A percentile compares a stretch with the other conserved stretches of the same genome.
phyloP scores from a whole-genome alignment of 2,888 invertebrate genomes.

The Phaonia tiefii region DNA sequence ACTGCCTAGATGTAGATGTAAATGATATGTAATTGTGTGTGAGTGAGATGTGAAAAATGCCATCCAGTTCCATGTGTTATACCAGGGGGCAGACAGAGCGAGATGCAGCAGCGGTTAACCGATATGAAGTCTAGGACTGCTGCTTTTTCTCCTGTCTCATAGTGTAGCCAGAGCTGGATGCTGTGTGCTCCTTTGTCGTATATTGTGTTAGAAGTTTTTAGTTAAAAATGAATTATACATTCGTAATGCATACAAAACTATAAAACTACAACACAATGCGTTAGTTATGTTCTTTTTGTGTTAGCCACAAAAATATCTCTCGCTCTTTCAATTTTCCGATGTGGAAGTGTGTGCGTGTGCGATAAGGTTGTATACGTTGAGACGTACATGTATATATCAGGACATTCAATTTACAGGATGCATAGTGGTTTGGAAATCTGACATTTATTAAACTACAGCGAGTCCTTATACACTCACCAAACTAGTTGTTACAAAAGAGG shows the following conservation, averaged over 20 bases:
- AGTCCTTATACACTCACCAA: no score
- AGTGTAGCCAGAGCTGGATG: conserved; percentile 18
- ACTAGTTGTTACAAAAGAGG: no score
- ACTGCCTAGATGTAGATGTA: not conserved
- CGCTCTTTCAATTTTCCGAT: not conserved
- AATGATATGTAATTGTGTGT: conserved; percentile 1
- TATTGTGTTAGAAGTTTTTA: conserved; percentile 22
- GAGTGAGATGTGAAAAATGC: not conserved
- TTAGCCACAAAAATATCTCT: not conserved
- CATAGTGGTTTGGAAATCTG: no score
- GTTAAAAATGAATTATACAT: conserved; percentile 45
- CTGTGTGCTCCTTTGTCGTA: conserved; percentile 1
- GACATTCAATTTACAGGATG: conserved; percentile 22
- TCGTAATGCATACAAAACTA: conserved; percentile 51
- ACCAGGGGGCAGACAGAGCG: not conserved
- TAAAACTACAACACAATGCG: conserved; percentile 50
- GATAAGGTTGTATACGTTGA: conserved; percentile 21
- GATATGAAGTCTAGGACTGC: not conserved
- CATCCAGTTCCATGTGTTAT: not conserved
- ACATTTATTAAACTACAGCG: no score
- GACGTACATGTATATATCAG: conserved; percentile 7
- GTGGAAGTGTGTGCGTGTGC: not conserved
- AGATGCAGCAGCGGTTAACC: conserved; percentile 33
- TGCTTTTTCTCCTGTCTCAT: not conserved
- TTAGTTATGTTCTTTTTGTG: conserved; percentile 50